phyloP scores from a whole-genome alignment of 2,888 invertebrate species.

The Arenicola marina region DNA sequence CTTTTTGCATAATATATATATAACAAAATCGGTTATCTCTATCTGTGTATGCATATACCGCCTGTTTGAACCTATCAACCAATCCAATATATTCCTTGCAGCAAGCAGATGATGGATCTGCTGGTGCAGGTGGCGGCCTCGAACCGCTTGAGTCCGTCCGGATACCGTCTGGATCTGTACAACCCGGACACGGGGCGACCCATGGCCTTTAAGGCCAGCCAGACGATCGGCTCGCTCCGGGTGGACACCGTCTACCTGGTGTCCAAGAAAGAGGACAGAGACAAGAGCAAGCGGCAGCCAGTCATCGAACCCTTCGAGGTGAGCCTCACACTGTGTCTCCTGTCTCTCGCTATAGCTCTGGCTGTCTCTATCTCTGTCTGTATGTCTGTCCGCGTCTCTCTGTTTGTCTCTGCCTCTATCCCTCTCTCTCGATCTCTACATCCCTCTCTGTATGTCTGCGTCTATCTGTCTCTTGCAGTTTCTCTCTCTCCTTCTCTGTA shows the following conservation, averaged over 20 bases:
- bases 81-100: no score
- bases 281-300: conserved; percentile 5
- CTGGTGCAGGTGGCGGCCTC: conserved; percentile 74
- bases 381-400: not conserved
- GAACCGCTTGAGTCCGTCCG: conserved; percentile 71
- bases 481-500: no score
- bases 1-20: no score
- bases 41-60: no score
- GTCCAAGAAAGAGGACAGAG: conserved; percentile 9
- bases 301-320: conserved; percentile 14
- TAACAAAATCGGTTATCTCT: no score
- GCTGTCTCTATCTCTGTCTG: not conserved
- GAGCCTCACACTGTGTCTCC: not conserved
- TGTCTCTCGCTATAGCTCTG: not conserved
- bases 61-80: no score
- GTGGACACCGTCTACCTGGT: conserved; percentile 36
- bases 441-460: no score
- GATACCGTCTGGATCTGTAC: conserved; percentile 68
- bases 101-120: conserved; percentile 80
- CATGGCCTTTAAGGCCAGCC: conserved; percentile 75
- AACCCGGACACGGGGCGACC: conserved; percentile 65
- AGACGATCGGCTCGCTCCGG: conserved; percentile 71
- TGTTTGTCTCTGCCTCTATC: not conserved
- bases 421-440: no score
- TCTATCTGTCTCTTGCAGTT: no score